A percentile compares a stretch with the other conserved stretches of the same genome.
phyloP scores from a whole-genome alignment of 2,797 vertebrate species.

The Sciurus carolinensis region DNA sequence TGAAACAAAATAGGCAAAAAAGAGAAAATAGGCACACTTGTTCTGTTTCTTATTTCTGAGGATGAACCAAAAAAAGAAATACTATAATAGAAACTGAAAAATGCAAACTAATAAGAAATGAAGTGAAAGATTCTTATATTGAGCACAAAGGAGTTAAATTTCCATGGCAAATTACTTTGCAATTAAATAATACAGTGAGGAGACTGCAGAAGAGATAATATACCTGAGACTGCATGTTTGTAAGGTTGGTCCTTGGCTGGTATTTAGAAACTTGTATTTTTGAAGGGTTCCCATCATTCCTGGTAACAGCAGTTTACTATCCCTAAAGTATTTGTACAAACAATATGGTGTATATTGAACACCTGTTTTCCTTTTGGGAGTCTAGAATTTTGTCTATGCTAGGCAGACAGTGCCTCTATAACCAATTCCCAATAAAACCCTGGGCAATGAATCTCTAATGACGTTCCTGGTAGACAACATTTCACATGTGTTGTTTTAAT shows the following conservation, averaged over 20 bases:
- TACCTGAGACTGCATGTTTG: neutral
- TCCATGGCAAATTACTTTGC: neutral
- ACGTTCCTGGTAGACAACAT: neutral
- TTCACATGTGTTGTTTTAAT: neutral
- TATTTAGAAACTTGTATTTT: constrained; percentile 10
- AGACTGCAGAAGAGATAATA: neutral
- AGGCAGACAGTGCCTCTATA: neutral
- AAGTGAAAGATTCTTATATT: neutral
- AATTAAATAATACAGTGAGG: constrained; percentile 33
- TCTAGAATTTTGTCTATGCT: neutral
- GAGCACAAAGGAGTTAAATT: constrained; percentile 23
- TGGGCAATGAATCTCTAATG: neutral
- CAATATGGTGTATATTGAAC: neutral
- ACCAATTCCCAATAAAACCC: neutral
- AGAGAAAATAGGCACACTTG: neutral
- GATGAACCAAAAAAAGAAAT: constrained; percentile 7
- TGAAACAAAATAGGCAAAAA: constrained; percentile 51
- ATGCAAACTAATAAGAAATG: neutral
- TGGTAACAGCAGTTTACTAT: neutral
- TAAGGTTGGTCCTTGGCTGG: neutral
- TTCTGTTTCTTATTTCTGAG: neutral
- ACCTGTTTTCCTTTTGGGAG: constrained; percentile 6
- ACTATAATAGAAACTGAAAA: constrained; percentile 32
- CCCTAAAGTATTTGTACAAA: neutral
- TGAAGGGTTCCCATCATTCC: neutral